Conservation (phyloP, 2,888 invertebrate genomes). For the Pherbina coryleti region DNA sequence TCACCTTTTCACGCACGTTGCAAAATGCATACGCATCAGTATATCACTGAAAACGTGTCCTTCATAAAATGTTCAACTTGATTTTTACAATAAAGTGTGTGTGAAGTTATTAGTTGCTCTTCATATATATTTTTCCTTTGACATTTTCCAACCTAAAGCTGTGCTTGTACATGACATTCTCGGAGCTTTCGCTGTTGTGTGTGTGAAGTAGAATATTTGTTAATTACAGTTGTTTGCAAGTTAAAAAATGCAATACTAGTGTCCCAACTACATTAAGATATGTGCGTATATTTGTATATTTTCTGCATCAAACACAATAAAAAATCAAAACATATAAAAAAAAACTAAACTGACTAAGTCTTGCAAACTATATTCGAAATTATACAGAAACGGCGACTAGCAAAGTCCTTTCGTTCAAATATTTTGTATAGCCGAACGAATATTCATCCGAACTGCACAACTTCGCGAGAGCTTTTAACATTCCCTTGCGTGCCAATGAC, state of each 20-base stretch:
- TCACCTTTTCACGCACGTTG: too few species aligned
- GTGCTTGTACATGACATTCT: background rate
- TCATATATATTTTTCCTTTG: conserved; percentile 17
- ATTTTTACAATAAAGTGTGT: too few species aligned
- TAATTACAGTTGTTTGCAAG: background rate
- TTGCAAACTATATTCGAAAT: too few species aligned
- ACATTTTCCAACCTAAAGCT: conserved; percentile 25
- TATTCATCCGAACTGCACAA: conserved; percentile 21
- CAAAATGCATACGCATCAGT: background rate
- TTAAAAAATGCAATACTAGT: background rate
- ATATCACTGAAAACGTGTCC: background rate
- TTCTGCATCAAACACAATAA: background rate
- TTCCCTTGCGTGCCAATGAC: conserved; percentile 53
- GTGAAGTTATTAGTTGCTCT: conserved; percentile 1
- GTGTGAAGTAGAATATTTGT: background rate
- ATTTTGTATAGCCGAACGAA: background rate
- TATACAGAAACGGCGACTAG: background rate
- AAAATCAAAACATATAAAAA: too few species aligned
- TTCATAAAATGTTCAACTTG: background rate
- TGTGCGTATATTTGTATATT: background rate
- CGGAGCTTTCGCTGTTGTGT: background rate
- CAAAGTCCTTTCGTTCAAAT: background rate
- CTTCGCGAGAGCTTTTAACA: conserved; percentile 33
- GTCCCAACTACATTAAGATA: background rate
- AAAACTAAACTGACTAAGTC: too few species aligned